Conservation (phyloP, 2,888 invertebrate genomes). For the Rhagophthalmus giganteus region DNA sequence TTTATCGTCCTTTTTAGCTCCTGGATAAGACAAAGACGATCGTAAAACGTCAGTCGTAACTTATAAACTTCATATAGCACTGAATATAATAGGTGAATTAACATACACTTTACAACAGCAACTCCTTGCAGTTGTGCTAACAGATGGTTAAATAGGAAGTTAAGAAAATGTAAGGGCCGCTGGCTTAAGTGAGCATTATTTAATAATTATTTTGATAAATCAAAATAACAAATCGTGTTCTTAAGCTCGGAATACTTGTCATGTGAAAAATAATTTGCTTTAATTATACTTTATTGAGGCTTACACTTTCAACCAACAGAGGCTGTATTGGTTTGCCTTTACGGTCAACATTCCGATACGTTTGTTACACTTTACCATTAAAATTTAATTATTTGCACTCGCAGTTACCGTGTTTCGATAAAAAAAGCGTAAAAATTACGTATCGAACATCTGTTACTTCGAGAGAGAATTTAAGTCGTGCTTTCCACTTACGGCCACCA, state of each 20-base stretch:
- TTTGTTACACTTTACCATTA: conserved; percentile 16
- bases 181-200: conserved; percentile 55
- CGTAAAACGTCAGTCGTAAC: conserved; percentile 34
- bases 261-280: conserved; percentile 55
- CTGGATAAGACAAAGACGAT: conserved; percentile 25
- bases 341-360: conserved; percentile 15
- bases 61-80: conserved; percentile 53
- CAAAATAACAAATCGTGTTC: conserved; percentile 57
- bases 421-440: neutral
- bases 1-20: conserved; percentile 38
- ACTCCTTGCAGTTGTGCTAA: conserved; percentile 25
- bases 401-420: neutral
- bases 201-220: conserved; percentile 58
- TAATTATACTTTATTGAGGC: conserved; percentile 56
- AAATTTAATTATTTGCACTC: neutral
- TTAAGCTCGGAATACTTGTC: conserved; percentile 49
- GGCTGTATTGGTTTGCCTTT: conserved; percentile 19
- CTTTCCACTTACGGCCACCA: conserved; percentile 1
- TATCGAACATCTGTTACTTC: neutral
- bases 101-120: conserved; percentile 50
- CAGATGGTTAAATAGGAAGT: conserved; percentile 7
- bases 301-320: conserved; percentile 36
- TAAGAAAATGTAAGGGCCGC: conserved; percentile 37
- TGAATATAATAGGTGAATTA: conserved; percentile 58
- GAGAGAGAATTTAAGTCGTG: neutral